These are phyloP conservation scores for Eriocheir sinensis DNA, from an alignment of 1,140 invertebrate species.

Conservation along the genomic window DNA sequence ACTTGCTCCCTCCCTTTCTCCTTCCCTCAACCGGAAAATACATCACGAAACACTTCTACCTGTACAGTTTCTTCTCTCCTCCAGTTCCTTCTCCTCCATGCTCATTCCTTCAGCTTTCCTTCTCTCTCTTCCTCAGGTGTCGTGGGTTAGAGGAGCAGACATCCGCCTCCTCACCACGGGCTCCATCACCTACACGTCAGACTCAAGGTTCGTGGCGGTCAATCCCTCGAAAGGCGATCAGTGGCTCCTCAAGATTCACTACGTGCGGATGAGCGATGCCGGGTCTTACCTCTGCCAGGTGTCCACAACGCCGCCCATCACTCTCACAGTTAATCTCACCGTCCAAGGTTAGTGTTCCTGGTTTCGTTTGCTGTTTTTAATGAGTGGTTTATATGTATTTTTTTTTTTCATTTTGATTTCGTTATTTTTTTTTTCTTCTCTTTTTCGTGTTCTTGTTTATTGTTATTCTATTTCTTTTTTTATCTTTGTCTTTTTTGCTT, in stretches of 20 bases:
- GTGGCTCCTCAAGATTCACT: conserved; percentile 80
- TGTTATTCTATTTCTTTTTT: no score
- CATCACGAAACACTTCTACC: background rate
- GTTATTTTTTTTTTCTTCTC: no score
- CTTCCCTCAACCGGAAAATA: background rate
- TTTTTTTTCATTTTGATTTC: no score
- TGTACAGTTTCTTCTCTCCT: no score
- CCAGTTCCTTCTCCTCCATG: no score
- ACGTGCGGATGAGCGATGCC: conserved; percentile 78
- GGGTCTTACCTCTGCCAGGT: conserved; percentile 80
- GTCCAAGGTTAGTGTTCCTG: conserved; percentile 74
- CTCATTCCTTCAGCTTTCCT: background rate
- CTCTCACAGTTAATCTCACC: conserved; percentile 66
- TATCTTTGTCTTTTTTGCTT: background rate
- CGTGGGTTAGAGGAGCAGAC: conserved; percentile 68
- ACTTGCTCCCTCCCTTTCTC: no score
- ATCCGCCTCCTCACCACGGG: conserved; percentile 70
- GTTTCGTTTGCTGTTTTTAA: no score
- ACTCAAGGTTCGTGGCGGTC: conserved; percentile 65
- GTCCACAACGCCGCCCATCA: conserved; percentile 79
- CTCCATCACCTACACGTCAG: conserved; percentile 73
- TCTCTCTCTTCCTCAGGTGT: conserved; percentile 57
- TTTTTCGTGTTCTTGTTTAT: no score
- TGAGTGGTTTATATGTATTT: no score
- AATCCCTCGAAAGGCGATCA: conserved; percentile 75